Base-by-base conservation (phyloP, 2,888 invertebrate genomes). In the Parnassius smintheus region DNA sequence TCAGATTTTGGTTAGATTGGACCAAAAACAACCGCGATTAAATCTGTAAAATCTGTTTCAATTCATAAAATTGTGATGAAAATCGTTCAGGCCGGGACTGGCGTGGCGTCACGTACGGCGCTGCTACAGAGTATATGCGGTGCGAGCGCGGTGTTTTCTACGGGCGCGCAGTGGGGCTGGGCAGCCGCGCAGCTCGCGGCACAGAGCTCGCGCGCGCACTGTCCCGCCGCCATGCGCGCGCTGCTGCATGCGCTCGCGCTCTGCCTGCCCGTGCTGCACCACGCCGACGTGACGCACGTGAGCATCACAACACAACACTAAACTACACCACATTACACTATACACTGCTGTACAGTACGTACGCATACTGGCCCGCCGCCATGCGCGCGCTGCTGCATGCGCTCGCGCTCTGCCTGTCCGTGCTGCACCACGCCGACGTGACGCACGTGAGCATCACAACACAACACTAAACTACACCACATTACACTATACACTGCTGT, bases 81-180 rank as follows among this genome's bases (percentile, higher is more conserved):
- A 25, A 3, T 52, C 61, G 52, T 56, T 0, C 71, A 91, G 91
- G 81, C 88, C 0, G 66, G 75, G 0, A 88, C 88, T 0, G 91
- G 91, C 0, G 67, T 86, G 0, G 77, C 83, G 0, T 85, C 84
- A 0, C 81, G 90, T 8, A 81, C 83, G 7, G 76, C 88, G 1
- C 75, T 90, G 0, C 73, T 91, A 0, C 72, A 74, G 18, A 76
- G 81, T 51, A 71, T 84, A 49, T 71, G 74, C 1, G 72, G 73
- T 49, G 70, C 72, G 1, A 73, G 80, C 56, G 80, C 75, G 2
- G 75, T 75, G 35, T 85, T 83, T 76, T 69, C 70, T 0, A 62
- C 66, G 10, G 59, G 76, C 0, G 73, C 71, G 2, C 87, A 86
- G 70, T 90, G 90, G 88, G 73, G 77, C 63, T 82, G 85, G 77